Percentiles rank a stretch among this genome's conserved stretches.
Conservation (phyloP, 2,797 vertebrate species). For the Hyperoplus immaculatus region DNA sequence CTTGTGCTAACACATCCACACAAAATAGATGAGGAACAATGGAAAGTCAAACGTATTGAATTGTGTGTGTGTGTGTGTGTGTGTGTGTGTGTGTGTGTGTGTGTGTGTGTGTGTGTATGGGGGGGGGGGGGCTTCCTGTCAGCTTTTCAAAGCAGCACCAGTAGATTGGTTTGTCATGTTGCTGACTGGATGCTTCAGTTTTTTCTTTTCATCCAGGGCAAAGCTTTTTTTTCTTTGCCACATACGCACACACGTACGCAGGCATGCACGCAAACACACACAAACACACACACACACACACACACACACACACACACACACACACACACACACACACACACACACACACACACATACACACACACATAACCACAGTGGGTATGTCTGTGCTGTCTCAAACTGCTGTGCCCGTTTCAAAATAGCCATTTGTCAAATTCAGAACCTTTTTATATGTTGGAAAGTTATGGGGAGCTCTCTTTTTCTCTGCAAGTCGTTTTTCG, state of each 20-base stretch:
- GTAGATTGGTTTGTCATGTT: slow-evolving; percentile 79
- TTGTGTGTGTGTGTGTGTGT: neutral
- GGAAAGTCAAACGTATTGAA: slow-evolving; percentile 33
- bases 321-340: neutral
- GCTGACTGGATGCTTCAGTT: slow-evolving; percentile 78
- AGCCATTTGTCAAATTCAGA: slow-evolving; percentile 79
- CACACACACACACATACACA: slow-evolving; percentile 25
- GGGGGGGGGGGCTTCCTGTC: slow-evolving; percentile 60
- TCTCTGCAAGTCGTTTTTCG: slow-evolving; percentile 21
- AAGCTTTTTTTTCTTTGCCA: slow-evolving; percentile 50
- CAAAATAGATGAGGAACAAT: slow-evolving; percentile 48
- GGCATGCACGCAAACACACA: neutral
- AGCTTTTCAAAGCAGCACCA: slow-evolving; percentile 63
- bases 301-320: neutral
- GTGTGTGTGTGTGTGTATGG: slow-evolving; percentile 27
- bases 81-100: slow-evolving; percentile 10
- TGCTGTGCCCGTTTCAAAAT: slow-evolving; percentile 63
- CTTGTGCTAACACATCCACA: slow-evolving; percentile 25
- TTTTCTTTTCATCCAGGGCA: slow-evolving; percentile 73
- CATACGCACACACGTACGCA: neutral
- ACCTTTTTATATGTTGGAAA: slow-evolving; percentile 42
- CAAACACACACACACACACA: slow-evolving; percentile 42
- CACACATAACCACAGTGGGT: slow-evolving; percentile 55
- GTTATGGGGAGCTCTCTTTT: slow-evolving; percentile 42
- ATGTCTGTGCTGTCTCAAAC: slow-evolving; percentile 62